These are phyloP conservation scores for Pelosia muscerda DNA, from an alignment of 2,888 invertebrate species.

Conservation along the genomic window DNA sequence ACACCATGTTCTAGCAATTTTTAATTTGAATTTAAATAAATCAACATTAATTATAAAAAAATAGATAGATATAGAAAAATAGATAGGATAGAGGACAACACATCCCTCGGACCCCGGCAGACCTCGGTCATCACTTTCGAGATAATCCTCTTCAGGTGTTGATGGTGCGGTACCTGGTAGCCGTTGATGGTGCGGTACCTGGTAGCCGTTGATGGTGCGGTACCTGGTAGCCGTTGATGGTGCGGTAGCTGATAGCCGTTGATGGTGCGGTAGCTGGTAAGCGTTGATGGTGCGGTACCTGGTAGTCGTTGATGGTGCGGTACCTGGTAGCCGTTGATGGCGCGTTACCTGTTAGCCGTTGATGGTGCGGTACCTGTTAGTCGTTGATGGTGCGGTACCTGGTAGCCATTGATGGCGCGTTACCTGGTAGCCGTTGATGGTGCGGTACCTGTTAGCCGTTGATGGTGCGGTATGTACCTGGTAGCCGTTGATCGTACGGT, in stretches of 20 bases:
- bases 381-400: neutral
- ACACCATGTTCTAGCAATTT: no score
- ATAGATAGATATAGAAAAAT: no score
- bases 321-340: neutral
- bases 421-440: neutral
- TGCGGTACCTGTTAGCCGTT: neutral
- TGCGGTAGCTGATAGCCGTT: neutral
- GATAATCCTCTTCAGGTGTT: no score
- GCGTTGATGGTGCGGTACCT: no score
- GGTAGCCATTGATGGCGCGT: neutral
- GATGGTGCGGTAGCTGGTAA: conserved; percentile 6
- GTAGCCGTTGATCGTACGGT: neutral
- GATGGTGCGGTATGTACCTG: neutral
- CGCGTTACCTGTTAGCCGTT: neutral
- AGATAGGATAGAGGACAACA: no score
- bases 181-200: no score
- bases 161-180: no score
- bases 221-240: neutral
- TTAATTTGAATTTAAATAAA: no score
- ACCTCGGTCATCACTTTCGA: neutral
- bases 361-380: neutral
- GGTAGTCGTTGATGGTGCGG: no score
- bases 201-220: no score
- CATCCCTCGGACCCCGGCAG: neutral
- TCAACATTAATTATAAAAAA: no score